Base-by-base conservation (phyloP, 1,140 invertebrate genomes). In the Venustaconcha ellipsiformis region DNA sequence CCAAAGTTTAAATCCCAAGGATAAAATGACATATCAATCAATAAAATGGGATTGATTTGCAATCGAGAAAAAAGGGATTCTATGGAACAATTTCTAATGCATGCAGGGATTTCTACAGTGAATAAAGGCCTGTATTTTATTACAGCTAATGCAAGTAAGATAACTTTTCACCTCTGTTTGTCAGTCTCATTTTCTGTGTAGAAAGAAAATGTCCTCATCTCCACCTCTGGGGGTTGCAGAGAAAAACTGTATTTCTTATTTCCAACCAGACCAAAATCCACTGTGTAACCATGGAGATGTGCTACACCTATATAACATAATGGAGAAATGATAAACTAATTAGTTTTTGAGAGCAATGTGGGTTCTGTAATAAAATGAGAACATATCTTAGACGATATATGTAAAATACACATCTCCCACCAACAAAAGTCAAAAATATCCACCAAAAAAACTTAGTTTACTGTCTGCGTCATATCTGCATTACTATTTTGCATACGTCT, bases 161-260 rank as follows among this genome's bases (percentile, higher is more conserved):
- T 57, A 74, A 14, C 26, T 63, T 56, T 59, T 57, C 30, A 98
- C 97, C 96, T 94, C 92, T 97, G 97, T 88, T 95, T 96, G 85
- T 99, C 97, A 91, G 96, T 95, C 89, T 98, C 96, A 14, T 95
- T 95, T 83, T 99, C 97, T 2, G 96, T 95, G 86, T 95, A 94
- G 90, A 99, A 97, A 87, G 95, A 96, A 87, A 97, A 97, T 87
- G 94, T 94, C 82, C 95, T 93, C 86, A 97, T 94, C 81, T 94
- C 94, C 1, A 94, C 91, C 82, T 97, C 95, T 6, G 96, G 95
- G 58, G 97, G 96, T 84, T 96, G 92, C 15, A 98, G 92, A 90
- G 97, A 96, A 90, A 99, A 99, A 23, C 95, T 95, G 89, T 95
- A 95, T 78, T 91, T 91, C 88, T 96, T 96, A 84, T 95, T 94